Percentiles rank a stretch among this genome's conserved stretches.
These are phyloP conservation scores for Ectemnius lituratus DNA, from an alignment of 2,888 invertebrate species.

Conservation along the genomic window DNA sequence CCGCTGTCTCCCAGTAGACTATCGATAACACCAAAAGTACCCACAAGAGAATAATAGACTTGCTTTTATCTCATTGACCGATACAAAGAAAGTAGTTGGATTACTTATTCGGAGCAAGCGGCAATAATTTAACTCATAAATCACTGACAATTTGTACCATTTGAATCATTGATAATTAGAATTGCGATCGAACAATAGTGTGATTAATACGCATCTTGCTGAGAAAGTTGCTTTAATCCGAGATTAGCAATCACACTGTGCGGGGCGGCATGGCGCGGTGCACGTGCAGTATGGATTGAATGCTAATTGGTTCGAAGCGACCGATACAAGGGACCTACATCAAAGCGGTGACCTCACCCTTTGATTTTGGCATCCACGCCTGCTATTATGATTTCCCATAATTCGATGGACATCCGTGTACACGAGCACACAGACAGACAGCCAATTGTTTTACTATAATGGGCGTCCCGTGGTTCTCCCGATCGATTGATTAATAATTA, in stretches of 20 bases:
- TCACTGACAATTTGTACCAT: no score
- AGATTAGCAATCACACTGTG: constrained; percentile 54
- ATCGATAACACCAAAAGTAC: no score
- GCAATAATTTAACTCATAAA: no score
- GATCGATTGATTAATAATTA: background rate
- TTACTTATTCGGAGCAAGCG: no score
- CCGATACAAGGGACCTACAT: constrained; percentile 49
- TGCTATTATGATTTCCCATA: constrained; percentile 47
- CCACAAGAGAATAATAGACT: no score
- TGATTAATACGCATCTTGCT: background rate
- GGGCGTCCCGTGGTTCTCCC: background rate
- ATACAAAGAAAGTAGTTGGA: no score
- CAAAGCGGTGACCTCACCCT: constrained; percentile 45
- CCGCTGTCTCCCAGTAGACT: background rate
- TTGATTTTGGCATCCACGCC: constrained; percentile 47
- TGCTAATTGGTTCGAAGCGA: constrained; percentile 51
- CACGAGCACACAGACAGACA: no score
- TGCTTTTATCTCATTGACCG: no score
- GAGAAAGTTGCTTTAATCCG: constrained; percentile 31
- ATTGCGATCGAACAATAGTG: no score
- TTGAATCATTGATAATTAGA: no score
- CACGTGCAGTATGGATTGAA: constrained; percentile 19
- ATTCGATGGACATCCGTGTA: background rate
- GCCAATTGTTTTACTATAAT: background rate
- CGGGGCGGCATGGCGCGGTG: constrained; percentile 24